Evolutionary conservation across 1,140 invertebrate species (phyloP).

Genomic region (Neotoxoptera formosana): DNA sequence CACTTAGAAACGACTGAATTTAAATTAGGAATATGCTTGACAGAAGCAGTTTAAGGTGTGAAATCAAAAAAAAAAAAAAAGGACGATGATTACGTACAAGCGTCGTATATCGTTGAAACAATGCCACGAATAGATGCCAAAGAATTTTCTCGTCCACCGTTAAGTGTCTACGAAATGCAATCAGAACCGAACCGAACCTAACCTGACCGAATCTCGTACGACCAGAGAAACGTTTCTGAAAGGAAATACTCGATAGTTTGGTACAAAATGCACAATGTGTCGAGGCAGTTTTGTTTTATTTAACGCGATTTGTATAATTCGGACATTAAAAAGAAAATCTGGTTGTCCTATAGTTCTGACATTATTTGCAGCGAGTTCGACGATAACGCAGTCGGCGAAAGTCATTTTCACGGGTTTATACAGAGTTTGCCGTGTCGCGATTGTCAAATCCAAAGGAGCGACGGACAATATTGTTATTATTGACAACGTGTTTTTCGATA

Average conservation of each 20-base stretch:
- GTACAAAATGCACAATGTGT: not conserved
- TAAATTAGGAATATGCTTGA: not conserved
- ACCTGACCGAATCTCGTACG: not conserved
- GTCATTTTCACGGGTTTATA: not conserved
- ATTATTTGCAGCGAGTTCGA: not conserved
- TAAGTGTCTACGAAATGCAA: not conserved
- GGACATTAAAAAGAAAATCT: not conserved
- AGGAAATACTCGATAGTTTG: not conserved
- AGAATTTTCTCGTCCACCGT: not conserved
- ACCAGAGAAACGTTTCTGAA: not conserved
- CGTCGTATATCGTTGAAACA: not conserved
- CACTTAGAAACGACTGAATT: not conserved
- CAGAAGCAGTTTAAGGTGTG: not conserved
- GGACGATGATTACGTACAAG: not conserved
- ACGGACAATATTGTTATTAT: too few relatives aligned
- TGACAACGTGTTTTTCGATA: too few relatives aligned
- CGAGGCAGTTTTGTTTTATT: not conserved
- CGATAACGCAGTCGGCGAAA: not conserved
- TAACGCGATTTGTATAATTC: not conserved
- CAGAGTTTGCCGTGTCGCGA: not conserved
- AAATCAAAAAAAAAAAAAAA: not conserved
- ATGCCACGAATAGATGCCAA: conserved; percentile 5
- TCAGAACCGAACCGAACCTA: not conserved
- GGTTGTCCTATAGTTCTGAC: not conserved
- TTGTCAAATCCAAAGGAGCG: not conserved